Percentiles rank a stretch among this genome's conserved stretches.
These are phyloP conservation scores for Apus apus DNA, from an alignment of 2,113 vertebrate species.

Conservation along the genomic window DNA sequence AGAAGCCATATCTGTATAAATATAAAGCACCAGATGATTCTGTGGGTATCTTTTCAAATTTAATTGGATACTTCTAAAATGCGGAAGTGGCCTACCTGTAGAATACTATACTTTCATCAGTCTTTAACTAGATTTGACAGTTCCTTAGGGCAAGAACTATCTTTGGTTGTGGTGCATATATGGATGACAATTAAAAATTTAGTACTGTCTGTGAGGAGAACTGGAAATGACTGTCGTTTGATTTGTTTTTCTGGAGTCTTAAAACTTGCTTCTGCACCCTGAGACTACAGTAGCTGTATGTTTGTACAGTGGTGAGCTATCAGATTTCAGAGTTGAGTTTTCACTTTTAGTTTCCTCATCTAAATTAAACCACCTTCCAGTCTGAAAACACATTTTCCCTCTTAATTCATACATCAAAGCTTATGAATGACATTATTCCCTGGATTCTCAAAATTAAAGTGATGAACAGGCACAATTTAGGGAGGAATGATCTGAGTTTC, in stretches of 20 bases:
- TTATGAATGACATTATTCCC: not conserved
- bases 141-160: not conserved
- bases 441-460: not conserved
- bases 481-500: not conserved
- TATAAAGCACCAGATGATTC: not conserved
- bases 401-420: not conserved
- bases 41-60: not conserved
- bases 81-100: not conserved
- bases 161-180: not conserved
- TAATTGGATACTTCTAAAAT: not conserved
- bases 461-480: not conserved
- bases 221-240: not conserved
- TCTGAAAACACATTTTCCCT: not conserved
- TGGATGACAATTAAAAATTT: not conserved
- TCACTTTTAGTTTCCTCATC: not conserved
- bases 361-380: not conserved
- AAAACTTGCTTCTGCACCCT: not conserved
- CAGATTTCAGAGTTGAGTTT: not conserved
- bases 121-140: not conserved
- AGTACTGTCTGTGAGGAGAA: not conserved
- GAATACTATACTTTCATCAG: not conserved
- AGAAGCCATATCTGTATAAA: not conserved
- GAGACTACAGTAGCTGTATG: fast-evolving
- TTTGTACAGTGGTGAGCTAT: not conserved
- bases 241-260: not conserved